A percentile compares a stretch with the other conserved stretches of the same genome.
Conservation (phyloP, 2,888 invertebrate genomes). For the Exephanes ischioxanthus region DNA sequence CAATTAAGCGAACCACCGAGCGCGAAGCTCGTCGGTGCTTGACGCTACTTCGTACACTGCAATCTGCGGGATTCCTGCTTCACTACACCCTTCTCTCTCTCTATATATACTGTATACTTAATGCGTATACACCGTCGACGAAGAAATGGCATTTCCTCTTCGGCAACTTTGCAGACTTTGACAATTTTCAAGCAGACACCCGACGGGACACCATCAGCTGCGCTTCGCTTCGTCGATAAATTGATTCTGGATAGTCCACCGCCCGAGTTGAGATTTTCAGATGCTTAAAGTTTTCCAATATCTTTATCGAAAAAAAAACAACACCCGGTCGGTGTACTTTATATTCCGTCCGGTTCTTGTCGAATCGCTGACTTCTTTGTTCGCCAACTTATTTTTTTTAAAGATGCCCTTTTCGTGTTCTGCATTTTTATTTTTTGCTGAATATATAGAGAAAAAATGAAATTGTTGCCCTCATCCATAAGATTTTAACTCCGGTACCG, state of each 20-base stretch:
- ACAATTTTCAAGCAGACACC: constrained; percentile 48
- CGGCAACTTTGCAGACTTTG: constrained; percentile 48
- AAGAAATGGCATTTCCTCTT: constrained; percentile 34
- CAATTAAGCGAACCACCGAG: constrained; percentile 37
- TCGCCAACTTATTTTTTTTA: neutral
- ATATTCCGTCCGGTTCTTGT: neutral
- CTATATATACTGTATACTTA: neutral
- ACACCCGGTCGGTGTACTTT: neutral
- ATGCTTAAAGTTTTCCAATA: constrained; percentile 22
- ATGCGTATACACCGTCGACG: constrained; percentile 1
- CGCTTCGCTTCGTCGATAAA: constrained; percentile 54
- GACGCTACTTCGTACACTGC: constrained; percentile 15
- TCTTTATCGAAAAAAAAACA: constrained; percentile 22
- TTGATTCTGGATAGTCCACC: constrained; percentile 50
- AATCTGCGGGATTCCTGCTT: constrained; percentile 28
- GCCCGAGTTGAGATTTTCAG: constrained; percentile 46
- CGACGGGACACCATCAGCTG: neutral
- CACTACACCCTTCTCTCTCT: neutral
- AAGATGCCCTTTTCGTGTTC: neutral
- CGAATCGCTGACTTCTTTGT: neutral
- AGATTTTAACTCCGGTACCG: neutral
- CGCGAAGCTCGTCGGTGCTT: neutral
- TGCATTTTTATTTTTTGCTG: neutral
- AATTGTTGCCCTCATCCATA: neutral
- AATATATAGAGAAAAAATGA: neutral